Conservation (phyloP, 2,797 vertebrate genomes). For the Xenops minutus region DNA sequence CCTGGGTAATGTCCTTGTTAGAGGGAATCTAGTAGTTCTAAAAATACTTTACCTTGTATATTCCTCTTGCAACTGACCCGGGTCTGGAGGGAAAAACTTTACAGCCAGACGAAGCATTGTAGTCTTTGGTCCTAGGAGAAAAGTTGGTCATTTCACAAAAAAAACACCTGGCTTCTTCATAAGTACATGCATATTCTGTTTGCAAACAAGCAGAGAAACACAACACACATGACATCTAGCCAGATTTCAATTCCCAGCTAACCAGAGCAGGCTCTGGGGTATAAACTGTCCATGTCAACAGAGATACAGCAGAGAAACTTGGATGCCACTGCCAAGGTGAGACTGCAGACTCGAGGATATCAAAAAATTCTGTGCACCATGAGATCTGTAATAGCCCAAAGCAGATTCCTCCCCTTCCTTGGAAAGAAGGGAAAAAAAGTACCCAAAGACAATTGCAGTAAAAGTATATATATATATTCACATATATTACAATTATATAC, state of each 20-base stretch:
- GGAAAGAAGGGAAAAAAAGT: too few species aligned
- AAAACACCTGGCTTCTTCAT: accelerated
- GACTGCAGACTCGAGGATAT: not conserved
- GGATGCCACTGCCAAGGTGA: not conserved
- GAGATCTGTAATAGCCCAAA: not conserved
- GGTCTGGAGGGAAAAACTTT: conserved; percentile 98
- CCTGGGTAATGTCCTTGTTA: not conserved
- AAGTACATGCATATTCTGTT: not conserved
- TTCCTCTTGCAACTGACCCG: conserved; percentile 95
- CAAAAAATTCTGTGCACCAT: accelerated
- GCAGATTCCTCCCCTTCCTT: not conserved
- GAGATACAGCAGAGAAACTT: not conserved
- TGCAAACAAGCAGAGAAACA: not conserved
- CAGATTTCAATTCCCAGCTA: not conserved
- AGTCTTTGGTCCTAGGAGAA: conserved; percentile 86
- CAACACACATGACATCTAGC: accelerated
- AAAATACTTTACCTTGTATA: conserved; percentile 83
- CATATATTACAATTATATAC: too few species aligned
- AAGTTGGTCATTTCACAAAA: not conserved
- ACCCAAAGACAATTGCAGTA: too few species aligned
- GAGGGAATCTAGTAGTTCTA: not conserved
- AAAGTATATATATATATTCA: too few species aligned
- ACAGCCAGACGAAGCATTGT: conserved; percentile 89
- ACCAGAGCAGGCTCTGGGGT: accelerated
- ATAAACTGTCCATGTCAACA: accelerated